phyloP scores from a whole-genome alignment of 1,140 invertebrate species.

The Hormaphis cornu region DNA sequence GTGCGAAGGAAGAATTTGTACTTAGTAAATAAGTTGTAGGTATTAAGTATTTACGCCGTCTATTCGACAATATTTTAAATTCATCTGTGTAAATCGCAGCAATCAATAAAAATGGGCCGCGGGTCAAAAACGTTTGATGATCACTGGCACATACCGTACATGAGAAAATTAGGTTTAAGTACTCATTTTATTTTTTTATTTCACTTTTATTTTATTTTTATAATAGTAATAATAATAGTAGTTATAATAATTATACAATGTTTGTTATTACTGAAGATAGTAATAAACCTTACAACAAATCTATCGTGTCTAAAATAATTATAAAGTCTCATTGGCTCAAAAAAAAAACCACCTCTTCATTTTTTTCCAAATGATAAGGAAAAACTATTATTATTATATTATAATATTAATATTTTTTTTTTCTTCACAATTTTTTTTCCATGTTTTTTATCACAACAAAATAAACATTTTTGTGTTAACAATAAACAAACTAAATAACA shows the following conservation, averaged over 20 bases:
- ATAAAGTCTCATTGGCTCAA: slow-evolving; percentile 31
- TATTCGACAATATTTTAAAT: too few relatives aligned
- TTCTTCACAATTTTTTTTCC: slow-evolving; percentile 14
- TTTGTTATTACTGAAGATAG: slow-evolving; percentile 28
- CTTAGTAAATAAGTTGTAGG: too few relatives aligned
- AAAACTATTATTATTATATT: slow-evolving; percentile 16
- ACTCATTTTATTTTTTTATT: neutral
- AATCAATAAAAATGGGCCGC: too few relatives aligned
- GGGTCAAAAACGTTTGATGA: too few relatives aligned
- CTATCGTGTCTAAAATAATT: slow-evolving; percentile 30
- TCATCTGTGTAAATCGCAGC: too few relatives aligned
- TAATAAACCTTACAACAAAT: slow-evolving; percentile 32
- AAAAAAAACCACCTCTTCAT: slow-evolving; percentile 24
- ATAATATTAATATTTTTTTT: slow-evolving; percentile 9
- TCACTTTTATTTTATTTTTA: slow-evolving; percentile 28
- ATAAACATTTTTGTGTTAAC: slow-evolving; percentile 33
- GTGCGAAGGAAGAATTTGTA: too few relatives aligned
- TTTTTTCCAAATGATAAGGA: slow-evolving; percentile 9
- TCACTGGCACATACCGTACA: too few relatives aligned
- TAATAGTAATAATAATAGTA: slow-evolving; percentile 32
- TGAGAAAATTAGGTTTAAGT: neutral
- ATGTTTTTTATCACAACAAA: slow-evolving; percentile 29
- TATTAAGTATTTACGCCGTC: too few relatives aligned
- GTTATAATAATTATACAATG: slow-evolving; percentile 31
- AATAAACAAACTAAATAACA: slow-evolving; percentile 33